Conservation (phyloP, 2,113 vertebrate genomes). For the Talpa occidentalis region DNA sequence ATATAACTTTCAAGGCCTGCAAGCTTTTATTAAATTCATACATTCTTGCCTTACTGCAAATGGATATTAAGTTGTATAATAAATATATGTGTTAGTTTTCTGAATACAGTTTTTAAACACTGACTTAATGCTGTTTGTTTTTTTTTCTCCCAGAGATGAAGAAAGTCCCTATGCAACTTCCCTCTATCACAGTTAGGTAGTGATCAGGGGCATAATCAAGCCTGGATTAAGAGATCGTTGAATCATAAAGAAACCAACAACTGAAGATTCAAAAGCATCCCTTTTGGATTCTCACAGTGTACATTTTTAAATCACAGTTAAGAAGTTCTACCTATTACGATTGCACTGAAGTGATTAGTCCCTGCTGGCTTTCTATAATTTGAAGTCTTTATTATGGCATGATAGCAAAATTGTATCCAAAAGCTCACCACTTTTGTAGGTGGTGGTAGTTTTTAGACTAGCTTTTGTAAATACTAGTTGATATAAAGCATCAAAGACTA, state of each 20-base stretch:
- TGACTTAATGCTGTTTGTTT: slow-evolving; percentile 32
- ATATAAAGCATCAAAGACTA: slow-evolving; percentile 76
- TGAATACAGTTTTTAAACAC: slow-evolving; percentile 4
- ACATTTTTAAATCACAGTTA: slow-evolving; percentile 84
- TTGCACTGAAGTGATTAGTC: slow-evolving; percentile 85
- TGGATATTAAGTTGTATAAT: background rate
- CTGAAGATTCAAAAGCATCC: slow-evolving; percentile 77
- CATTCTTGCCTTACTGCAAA: background rate
- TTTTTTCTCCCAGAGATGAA: slow-evolving; percentile 88
- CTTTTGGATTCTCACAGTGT: slow-evolving; percentile 77
- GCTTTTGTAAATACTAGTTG: slow-evolving; percentile 82
- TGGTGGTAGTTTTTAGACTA: slow-evolving; percentile 80
- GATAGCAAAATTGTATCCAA: slow-evolving; percentile 79
- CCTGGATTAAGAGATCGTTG: slow-evolving; percentile 68
- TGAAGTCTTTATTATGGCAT: slow-evolving; percentile 83
- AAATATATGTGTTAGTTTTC: slow-evolving; percentile 25
- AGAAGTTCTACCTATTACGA: slow-evolving; percentile 69
- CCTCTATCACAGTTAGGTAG: slow-evolving; percentile 92
- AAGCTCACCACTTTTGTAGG: slow-evolving; percentile 82
- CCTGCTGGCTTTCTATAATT: slow-evolving; percentile 83
- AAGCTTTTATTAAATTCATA: background rate
- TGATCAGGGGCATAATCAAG: slow-evolving; percentile 60
- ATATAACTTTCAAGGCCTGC: background rate
- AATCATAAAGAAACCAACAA: slow-evolving; percentile 77
- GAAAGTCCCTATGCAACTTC: slow-evolving; percentile 86